Conservation (phyloP, 2,797 vertebrate species). For the Hydrophis major region DNA sequence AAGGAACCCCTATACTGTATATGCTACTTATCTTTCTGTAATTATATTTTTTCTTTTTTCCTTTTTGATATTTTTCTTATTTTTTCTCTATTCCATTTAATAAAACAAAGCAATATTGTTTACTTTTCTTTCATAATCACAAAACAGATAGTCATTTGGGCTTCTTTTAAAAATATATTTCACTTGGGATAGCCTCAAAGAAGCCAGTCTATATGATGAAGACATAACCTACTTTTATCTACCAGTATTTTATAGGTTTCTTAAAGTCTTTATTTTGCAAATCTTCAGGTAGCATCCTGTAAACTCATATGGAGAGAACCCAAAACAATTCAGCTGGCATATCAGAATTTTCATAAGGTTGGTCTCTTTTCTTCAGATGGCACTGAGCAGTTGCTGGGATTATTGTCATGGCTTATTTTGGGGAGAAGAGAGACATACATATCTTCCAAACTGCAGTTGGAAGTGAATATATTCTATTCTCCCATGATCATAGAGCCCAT, state of each 20-base stretch:
- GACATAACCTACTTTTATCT: neutral
- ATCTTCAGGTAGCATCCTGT: conserved; percentile 19
- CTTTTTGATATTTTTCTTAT: neutral
- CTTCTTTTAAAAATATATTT: neutral
- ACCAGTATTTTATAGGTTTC: neutral
- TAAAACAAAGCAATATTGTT: neutral
- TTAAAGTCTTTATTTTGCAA: conserved; percentile 1
- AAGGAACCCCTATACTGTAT: neutral
- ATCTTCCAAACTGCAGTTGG: neutral
- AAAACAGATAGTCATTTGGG: neutral
- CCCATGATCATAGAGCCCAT: neutral
- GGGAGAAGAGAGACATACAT: neutral
- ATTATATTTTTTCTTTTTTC: neutral
- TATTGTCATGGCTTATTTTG: neutral
- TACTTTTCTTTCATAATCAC: neutral
- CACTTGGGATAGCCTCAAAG: neutral
- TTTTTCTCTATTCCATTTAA: neutral
- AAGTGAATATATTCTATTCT: neutral
- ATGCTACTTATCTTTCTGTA: neutral
- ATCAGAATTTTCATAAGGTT: rapidly evolving
- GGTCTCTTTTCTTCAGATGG: conserved; percentile 34
- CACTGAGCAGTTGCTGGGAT: conserved; percentile 10
- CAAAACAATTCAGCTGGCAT: neutral
- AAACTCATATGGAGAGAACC: conserved; percentile 21
- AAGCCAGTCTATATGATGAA: neutral